These are phyloP conservation scores for Oncorhynchus kisutch DNA, from an alignment of 2,113 vertebrate genomes.

Conservation along the genomic window DNA sequence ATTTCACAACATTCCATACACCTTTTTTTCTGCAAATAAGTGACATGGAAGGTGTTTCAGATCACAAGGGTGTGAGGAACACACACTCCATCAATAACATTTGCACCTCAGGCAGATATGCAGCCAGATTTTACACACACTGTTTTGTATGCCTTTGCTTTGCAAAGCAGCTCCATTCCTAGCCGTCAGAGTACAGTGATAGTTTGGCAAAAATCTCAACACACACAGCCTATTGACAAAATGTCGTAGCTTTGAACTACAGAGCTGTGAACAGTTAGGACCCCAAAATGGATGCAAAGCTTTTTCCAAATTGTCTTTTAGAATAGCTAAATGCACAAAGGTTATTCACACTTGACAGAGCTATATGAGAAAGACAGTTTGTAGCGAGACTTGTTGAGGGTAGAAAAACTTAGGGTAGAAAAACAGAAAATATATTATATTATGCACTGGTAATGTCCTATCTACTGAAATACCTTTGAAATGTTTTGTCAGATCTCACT, in stretches of 20 bases:
- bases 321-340: neutral
- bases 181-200: constrained; percentile 15
- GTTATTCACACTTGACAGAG: constrained; percentile 3
- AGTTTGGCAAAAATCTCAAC: constrained; percentile 8
- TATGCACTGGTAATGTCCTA: neutral
- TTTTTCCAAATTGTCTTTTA: constrained; percentile 4
- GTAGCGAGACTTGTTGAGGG: constrained; percentile 4
- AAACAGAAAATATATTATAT: no score
- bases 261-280: neutral
- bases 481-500: neutral
- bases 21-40: no score
- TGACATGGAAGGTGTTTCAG: no score
- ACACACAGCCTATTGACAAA: neutral
- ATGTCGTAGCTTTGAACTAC: no score
- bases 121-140: neutral
- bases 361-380: neutral
- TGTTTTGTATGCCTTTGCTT: constrained; percentile 2
- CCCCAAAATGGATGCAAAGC: neutral
- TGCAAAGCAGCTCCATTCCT: constrained; percentile 18
- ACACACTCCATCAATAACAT: constrained; percentile 18
- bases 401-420: constrained; percentile 1
- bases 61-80: constrained; percentile 34
- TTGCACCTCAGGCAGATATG: constrained; percentile 17
- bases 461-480: neutral
- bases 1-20: constrained; percentile 36